Conservation (phyloP, 1,140 invertebrate species). For the Calliopsis andreniformis region DNA sequence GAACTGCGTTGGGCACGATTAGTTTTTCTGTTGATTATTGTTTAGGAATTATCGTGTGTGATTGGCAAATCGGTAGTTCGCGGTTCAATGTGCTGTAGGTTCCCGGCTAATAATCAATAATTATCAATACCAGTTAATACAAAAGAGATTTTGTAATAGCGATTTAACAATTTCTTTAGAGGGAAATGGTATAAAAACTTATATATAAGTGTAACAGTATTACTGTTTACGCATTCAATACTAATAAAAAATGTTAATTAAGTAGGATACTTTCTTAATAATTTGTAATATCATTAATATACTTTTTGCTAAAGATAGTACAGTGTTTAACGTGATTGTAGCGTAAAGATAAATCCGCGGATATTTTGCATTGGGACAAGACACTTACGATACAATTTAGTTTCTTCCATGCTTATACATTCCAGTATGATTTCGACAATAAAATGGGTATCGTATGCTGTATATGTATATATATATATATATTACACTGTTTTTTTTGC, state of each 20-base stretch:
- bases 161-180: not conserved
- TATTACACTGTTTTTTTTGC: not conserved
- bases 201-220: slow-evolving; percentile 4
- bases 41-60: too few species aligned
- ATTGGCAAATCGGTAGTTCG: too few species aligned
- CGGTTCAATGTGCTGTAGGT: too few species aligned
- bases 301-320: not conserved
- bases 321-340: not conserved
- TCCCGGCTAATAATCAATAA: too few species aligned
- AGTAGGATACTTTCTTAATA: not conserved
- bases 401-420: slow-evolving; percentile 23
- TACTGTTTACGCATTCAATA: not conserved
- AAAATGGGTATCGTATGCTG: slow-evolving; percentile 26
- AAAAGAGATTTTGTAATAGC: not conserved
- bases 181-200: not conserved
- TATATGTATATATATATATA: too few species aligned
- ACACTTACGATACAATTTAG: slow-evolving; percentile 20
- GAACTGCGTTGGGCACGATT: too few species aligned
- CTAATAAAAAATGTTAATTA: not conserved
- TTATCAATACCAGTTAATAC: too few species aligned
- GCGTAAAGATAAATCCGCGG: not conserved
- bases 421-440: slow-evolving; percentile 9
- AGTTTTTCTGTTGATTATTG: too few species aligned
- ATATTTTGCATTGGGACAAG: not conserved
- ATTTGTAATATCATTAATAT: not conserved